Evolutionary conservation across 2,797 vertebrate species (phyloP).

Genomic region (Phylloscopus collybita): DNA sequence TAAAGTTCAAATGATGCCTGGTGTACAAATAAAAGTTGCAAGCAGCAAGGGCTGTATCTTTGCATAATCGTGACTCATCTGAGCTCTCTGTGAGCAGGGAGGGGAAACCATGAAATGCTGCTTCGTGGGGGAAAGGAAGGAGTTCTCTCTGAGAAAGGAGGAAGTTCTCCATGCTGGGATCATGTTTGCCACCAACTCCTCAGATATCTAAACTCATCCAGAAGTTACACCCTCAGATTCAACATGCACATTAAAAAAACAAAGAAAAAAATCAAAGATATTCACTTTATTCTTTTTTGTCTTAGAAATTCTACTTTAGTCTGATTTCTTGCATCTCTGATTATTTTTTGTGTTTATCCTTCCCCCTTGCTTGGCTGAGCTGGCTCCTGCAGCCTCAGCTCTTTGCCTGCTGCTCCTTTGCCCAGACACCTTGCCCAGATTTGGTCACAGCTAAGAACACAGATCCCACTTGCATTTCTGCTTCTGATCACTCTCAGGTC

Average conservation of each 20-base stretch:
- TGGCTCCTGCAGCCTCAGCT: background rate
- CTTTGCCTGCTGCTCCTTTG: background rate
- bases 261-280: background rate
- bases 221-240: background rate
- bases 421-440: background rate
- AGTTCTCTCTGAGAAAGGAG: background rate
- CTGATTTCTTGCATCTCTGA: background rate
- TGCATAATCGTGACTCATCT: slow-evolving; percentile 39
- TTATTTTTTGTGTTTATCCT: background rate
- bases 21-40: slow-evolving; percentile 48
- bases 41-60: slow-evolving; percentile 22
- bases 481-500: background rate
- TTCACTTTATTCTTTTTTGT: background rate
- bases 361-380: background rate
- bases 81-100: background rate
- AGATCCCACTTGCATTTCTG: background rate
- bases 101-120: background rate
- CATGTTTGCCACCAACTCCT: rapidly evolving
- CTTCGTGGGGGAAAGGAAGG: background rate
- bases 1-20: slow-evolving; percentile 47
- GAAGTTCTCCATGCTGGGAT: background rate
- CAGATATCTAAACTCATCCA: background rate
- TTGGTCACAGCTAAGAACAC: background rate
- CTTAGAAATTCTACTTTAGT: background rate
- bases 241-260: background rate